Conservation (phyloP, 2,888 invertebrate species). For the Cephus rjabovi region DNA sequence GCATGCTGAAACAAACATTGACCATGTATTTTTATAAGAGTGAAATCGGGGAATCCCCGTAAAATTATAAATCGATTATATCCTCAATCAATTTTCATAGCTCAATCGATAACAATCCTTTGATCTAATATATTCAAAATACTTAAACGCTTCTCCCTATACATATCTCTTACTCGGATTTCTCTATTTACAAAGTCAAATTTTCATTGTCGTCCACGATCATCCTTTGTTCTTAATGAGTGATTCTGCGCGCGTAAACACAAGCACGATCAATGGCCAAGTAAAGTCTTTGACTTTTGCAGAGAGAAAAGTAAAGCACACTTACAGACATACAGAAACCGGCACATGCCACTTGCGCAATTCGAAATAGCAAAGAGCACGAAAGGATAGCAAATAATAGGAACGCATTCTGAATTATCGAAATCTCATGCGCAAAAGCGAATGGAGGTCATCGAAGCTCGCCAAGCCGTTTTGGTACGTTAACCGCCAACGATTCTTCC, state of each 20-base stretch:
- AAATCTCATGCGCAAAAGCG: neutral
- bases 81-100: neutral
- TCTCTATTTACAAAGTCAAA: neutral
- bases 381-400: neutral
- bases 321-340: neutral
- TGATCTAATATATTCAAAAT: neutral
- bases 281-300: neutral
- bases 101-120: neutral
- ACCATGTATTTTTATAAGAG: neutral
- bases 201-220: neutral
- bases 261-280: neutral
- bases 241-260: neutral
- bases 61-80: neutral
- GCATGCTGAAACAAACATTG: constrained; percentile 68
- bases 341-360: neutral
- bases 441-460: neutral
- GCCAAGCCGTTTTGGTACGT: neutral
- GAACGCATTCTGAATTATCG: neutral
- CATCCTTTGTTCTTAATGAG: neutral
- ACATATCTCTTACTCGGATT: neutral
- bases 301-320: neutral
- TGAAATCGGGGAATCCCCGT: neutral
- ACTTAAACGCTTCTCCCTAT: neutral
- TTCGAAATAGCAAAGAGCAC: neutral
- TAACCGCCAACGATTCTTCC: neutral